Base-by-base conservation (phyloP, 2,113 vertebrate species). In the Phoxinus phoxinus region DNA sequence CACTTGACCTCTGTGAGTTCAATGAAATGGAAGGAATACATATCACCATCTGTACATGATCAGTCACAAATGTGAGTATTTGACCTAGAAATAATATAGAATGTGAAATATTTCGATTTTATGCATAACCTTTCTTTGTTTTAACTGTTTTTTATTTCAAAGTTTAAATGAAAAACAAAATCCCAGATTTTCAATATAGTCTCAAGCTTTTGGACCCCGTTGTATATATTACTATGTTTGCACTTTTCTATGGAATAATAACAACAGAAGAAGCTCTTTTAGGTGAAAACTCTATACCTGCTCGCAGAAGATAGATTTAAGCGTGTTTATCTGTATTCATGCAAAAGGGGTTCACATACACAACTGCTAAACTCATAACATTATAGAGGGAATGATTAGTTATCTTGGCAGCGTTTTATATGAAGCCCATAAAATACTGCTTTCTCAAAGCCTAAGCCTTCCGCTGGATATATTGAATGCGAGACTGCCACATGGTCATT, bases 401-500 rank as follows among this genome's bases (percentile, higher is more conserved):
- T 41, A 79, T 79, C 12, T 51, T 67, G 61, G 61, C 37, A 32
- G 19, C 11, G 6, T 81, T 81, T 81, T 51, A 69, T 48, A 69
- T 51, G 41, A 81, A 69, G 27, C 79, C 44, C 79, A 65, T 63
- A 65, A 48, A 65, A 48, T 46, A 79, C 44, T 69, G 41, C 25
- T 30, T 69, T 81, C 58, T 81, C 61, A 67, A 81, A 81, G 79
- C 53, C 67, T 75, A 56, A 37, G 73, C 74, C 58, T 79, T 83
- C 63, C 46, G 27, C 69, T 51, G n/a, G 51, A 74, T 63, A 75
- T 85, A 69, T 58, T 44, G 30, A 48, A 81, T 76, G 41, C 37
- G 51, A 46, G 61, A 37, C 59, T 51, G 65, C n/a, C 51, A 82
- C 58, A 69, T 65, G 59, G 75, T 75, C 79, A 81, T 71, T 77